These are phyloP conservation scores for Recurvirostra avosetta DNA, from an alignment of 2,113 vertebrate species.

Conservation along the genomic window DNA sequence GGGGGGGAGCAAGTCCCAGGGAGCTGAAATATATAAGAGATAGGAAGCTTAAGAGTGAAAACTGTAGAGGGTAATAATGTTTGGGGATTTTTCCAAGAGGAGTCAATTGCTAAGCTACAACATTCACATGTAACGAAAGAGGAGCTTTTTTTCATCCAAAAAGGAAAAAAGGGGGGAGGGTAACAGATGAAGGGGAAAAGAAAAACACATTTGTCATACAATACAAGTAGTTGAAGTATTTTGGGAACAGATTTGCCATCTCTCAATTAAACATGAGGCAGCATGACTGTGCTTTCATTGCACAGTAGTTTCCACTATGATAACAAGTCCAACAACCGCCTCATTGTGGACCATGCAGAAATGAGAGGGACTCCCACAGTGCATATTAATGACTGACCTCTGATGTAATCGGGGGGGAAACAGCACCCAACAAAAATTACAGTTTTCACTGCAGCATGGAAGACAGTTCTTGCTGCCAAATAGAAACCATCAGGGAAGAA, in stretches of 20 bases:
- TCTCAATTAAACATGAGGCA: conserved; percentile 27
- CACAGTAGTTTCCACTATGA: conserved; percentile 42
- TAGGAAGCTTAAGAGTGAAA: neutral
- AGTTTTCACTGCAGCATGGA: neutral
- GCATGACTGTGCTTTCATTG: conserved; percentile 8
- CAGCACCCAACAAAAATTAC: conserved; percentile 50
- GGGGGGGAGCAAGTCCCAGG: neutral
- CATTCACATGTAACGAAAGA: neutral
- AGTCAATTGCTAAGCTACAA: neutral
- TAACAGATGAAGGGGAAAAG: conserved; percentile 23
- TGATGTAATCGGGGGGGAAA: neutral
- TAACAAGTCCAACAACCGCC: conserved; percentile 51
- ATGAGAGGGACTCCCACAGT: conserved; percentile 28
- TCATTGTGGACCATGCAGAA: conserved; percentile 7
- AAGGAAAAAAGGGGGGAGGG: neutral
- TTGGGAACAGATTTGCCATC: conserved; percentile 41
- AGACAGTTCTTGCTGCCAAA: conserved; percentile 19
- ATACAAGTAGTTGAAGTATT: conserved; percentile 6
- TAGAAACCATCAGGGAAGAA: neutral
- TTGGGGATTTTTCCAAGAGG: neutral
- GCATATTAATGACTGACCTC: conserved; percentile 51
- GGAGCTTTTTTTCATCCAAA: neutral
- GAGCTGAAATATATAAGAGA: neutral
- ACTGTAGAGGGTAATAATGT: neutral
- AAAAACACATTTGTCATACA: conserved; percentile 46